Evolutionary conservation across 1,140 invertebrate genomes (phyloP).

Genomic region (Papilio aristodemus): DNA sequence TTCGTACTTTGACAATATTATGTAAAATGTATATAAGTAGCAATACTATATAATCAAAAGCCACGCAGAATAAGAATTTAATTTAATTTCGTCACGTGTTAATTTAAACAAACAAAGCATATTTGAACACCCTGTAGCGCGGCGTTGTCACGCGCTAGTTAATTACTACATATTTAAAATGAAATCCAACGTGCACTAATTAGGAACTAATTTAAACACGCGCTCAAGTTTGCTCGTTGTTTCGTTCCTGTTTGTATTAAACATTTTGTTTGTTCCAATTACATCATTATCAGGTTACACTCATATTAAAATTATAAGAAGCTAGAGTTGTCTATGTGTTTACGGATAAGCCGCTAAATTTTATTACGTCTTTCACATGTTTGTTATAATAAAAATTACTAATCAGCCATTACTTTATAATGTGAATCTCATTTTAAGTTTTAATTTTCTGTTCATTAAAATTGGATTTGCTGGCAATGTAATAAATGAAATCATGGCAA

Average conservation of each 20-base stretch:
- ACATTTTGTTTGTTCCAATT: neutral
- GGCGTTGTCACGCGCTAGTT: constrained; percentile 11
- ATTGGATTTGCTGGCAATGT: constrained; percentile 2
- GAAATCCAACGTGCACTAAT: constrained; percentile 16
- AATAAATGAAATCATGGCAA: constrained; percentile 15
- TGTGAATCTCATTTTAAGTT: neutral
- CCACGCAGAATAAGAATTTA: neutral
- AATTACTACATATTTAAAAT: constrained; percentile 19
- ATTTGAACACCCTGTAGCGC: constrained; percentile 9
- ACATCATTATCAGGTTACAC: constrained; percentile 4
- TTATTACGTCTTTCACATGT: neutral
- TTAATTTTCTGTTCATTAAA: constrained; percentile 18
- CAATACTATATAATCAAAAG: neutral
- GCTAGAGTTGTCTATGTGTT: neutral
- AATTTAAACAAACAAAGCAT: constrained; percentile 12
- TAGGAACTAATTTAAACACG: constrained; percentile 5
- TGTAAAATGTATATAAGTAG: neutral
- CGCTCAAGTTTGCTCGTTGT: neutral
- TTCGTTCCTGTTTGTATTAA: neutral
- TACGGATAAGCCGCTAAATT: neutral
- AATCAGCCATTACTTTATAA: neutral
- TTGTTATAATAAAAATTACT: constrained; percentile 5
- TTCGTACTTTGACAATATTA: neutral
- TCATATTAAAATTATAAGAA: neutral
- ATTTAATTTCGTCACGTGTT: constrained; percentile 14